These are phyloP conservation scores for Coenonympha arcania DNA, from an alignment of 2,888 invertebrate species.

Conservation along the genomic window DNA sequence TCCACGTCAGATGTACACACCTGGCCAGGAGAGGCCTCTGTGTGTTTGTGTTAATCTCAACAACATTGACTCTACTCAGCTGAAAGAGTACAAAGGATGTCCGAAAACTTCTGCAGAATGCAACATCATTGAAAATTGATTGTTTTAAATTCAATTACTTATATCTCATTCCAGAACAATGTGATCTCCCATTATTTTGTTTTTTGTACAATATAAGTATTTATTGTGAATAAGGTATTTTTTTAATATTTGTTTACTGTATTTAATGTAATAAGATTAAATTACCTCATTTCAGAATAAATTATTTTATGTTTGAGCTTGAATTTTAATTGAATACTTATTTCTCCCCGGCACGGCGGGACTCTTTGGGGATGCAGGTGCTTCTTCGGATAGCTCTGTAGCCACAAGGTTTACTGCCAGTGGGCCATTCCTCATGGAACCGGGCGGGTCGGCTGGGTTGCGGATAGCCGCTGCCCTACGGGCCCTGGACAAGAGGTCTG, in stretches of 20 bases:
- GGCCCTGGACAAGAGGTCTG: too few species aligned
- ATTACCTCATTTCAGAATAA: not conserved
- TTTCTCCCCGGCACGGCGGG: too few species aligned
- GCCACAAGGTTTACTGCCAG: too few species aligned
- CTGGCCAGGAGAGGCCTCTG: conserved; percentile 77
- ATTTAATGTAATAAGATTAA: not conserved
- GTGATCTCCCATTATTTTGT: not conserved
- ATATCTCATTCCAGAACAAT: conserved; percentile 4
- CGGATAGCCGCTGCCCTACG: too few species aligned
- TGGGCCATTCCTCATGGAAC: too few species aligned
- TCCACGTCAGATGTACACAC: conserved; percentile 85
- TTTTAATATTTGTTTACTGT: too few species aligned
- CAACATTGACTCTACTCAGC: conserved; percentile 61
- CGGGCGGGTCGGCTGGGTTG: too few species aligned
- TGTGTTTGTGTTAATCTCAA: conserved; percentile 86
- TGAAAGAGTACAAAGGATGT: conserved; percentile 80
- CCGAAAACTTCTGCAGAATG: conserved; percentile 56
- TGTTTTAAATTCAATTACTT: not conserved
- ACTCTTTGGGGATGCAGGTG: too few species aligned
- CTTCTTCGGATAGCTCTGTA: too few species aligned
- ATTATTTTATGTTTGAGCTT: not conserved
- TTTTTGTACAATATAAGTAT: not conserved
- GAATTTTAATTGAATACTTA: not conserved
- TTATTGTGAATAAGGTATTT: not conserved
- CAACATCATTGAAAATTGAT: conserved; percentile 46